These are phyloP conservation scores for Apistogramma diplotaenia DNA, from an alignment of 2,113 vertebrate genomes.

Conservation along the genomic window DNA sequence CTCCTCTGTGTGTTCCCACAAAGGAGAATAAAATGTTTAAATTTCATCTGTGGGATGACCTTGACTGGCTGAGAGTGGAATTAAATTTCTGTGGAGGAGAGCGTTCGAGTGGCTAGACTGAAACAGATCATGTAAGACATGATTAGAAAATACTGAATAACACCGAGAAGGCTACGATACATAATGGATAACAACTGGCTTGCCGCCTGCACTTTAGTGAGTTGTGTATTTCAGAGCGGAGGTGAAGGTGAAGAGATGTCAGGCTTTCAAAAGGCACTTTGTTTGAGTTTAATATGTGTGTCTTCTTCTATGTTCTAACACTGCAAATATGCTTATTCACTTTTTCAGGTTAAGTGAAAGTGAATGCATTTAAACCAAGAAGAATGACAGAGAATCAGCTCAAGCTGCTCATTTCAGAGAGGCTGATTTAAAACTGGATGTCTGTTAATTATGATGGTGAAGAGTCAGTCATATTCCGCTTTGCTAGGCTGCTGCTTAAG, in stretches of 20 bases:
- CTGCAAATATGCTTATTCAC: not conserved
- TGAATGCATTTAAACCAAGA: not conserved
- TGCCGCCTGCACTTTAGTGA: not conserved
- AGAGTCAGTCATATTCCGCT: too few relatives aligned
- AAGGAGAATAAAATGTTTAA: constrained; percentile 59
- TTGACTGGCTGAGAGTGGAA: constrained; percentile 56
- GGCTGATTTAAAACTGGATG: not conserved
- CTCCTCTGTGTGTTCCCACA: constrained; percentile 16
- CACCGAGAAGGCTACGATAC: constrained; percentile 11
- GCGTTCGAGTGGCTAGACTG: constrained; percentile 35
- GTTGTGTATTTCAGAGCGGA: constrained; percentile 1
- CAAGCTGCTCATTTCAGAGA: not conserved
- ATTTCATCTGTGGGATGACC: constrained; percentile 60
- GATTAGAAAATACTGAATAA: constrained; percentile 54
- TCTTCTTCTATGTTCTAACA: not conserved
- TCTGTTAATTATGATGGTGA: not conserved
- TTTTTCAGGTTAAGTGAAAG: not conserved
- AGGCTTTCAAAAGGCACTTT: not conserved
- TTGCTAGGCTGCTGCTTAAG: too few relatives aligned
- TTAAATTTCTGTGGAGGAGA: constrained; percentile 55
- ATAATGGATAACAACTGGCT: constrained; percentile 42
- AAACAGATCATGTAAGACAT: constrained; percentile 46
- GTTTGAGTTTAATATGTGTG: not conserved
- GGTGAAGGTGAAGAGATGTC: constrained; percentile 10
- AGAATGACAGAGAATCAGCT: not conserved